Evolutionary conservation across 2,888 invertebrate species (phyloP).

Genomic region (Epinotia demarniana): DNA sequence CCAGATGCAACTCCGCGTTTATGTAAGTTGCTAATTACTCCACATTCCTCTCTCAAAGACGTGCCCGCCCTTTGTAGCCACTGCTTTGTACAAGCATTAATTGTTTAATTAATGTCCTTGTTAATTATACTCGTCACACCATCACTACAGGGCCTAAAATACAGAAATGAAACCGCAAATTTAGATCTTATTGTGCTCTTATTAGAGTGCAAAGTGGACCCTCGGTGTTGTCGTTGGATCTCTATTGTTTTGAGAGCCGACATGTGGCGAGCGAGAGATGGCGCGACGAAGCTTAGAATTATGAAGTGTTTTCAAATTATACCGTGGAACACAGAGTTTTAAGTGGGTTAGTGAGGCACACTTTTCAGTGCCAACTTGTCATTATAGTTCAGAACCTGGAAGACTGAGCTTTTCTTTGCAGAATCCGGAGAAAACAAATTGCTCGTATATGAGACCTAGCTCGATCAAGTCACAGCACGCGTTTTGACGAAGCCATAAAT

Average conservation of each 20-base stretch:
- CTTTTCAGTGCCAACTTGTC: background rate
- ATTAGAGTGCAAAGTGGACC: background rate
- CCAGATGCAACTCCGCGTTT: slow-evolving; percentile 51
- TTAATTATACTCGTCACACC: slow-evolving; percentile 18
- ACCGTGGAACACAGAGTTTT: background rate
- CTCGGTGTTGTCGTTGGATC: background rate
- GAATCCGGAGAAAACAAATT: background rate
- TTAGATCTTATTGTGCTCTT: background rate
- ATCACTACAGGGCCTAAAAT: background rate
- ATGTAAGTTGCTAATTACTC: slow-evolving; percentile 78
- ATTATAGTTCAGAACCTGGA: background rate
- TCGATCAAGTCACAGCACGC: too few relatives aligned
- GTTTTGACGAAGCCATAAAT: too few relatives aligned
- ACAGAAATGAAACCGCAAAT: background rate
- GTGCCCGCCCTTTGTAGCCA: slow-evolving; percentile 59
- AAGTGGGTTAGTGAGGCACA: background rate
- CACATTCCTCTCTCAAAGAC: slow-evolving; percentile 73
- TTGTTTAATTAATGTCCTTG: slow-evolving; percentile 42
- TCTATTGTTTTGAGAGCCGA: background rate
- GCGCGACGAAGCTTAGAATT: background rate
- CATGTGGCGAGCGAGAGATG: background rate
- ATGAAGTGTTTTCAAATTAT: background rate
- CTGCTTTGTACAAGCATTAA: slow-evolving; percentile 37
- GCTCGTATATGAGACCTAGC: too few relatives aligned
- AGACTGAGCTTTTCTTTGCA: background rate